phyloP scores from a whole-genome alignment of 2,113 vertebrate genomes.

The Nanorana parkeri region DNA sequence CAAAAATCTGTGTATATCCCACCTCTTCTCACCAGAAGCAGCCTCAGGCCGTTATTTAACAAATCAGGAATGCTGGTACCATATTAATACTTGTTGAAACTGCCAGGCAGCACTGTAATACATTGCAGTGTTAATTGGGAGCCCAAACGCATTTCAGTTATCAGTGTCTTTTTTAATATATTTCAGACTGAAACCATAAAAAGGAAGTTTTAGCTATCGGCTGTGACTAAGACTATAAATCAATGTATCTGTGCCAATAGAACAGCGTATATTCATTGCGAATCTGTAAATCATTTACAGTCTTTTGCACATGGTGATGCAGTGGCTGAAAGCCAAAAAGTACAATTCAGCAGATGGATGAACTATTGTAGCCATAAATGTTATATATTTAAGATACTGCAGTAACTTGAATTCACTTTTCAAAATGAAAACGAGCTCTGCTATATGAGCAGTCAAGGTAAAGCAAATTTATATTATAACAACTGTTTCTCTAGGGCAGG shows the following conservation, averaged over 20 bases:
- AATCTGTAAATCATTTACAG: background rate
- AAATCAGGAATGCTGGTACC: slow-evolving; percentile 36
- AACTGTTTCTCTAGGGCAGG: no score
- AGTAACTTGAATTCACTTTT: no score
- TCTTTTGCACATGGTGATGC: background rate
- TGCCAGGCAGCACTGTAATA: slow-evolving; percentile 7
- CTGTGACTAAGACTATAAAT: background rate
- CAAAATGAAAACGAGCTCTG: no score
- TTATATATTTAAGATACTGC: no score
- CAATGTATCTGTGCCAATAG: background rate
- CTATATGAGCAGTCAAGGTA: no score
- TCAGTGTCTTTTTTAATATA: background rate
- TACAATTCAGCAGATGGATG: no score
- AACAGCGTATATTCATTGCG: background rate
- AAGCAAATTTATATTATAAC: no score
- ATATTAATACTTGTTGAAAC: slow-evolving; percentile 47
- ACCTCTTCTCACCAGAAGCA: background rate
- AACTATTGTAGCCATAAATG: no score
- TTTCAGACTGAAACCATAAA: background rate
- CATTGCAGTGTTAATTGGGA: slow-evolving; percentile 13
- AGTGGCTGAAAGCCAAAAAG: background rate
- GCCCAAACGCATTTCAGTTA: slow-evolving; percentile 19
- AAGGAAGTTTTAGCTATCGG: background rate
- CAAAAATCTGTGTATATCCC: background rate
- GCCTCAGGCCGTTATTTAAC: slow-evolving; percentile 20